Percentiles rank a stretch among this genome's conserved stretches.
phyloP scores from a whole-genome alignment of 2,113 vertebrate genomes.

The Phocoena phocoena region DNA sequence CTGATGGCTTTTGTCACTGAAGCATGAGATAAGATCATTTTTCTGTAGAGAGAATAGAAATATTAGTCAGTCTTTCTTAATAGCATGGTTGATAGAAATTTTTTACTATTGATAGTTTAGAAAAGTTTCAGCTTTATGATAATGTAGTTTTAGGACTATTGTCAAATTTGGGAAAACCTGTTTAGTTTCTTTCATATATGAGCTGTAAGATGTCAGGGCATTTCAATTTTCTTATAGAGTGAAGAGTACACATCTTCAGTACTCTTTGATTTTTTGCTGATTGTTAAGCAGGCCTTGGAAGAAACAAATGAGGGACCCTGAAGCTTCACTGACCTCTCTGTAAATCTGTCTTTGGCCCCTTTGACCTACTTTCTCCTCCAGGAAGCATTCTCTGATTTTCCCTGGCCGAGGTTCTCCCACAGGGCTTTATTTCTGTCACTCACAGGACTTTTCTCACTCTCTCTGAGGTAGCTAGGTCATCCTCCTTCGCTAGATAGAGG shows the following conservation, averaged over 20 bases:
- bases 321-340: background rate
- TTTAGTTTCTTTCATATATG: slow-evolving; percentile 22
- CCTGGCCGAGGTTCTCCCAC: background rate
- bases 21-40: background rate
- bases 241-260: background rate
- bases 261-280: background rate
- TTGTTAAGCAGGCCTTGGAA: slow-evolving; percentile 11
- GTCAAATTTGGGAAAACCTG: slow-evolving; percentile 3
- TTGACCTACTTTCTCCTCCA: background rate
- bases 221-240: slow-evolving; percentile 42
- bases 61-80: slow-evolving; percentile 17
- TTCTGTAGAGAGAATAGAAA: slow-evolving; percentile 47
- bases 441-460: background rate
- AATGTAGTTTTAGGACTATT: slow-evolving; percentile 32
- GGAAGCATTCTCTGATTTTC: slow-evolving; percentile 45
- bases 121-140: slow-evolving; percentile 39
- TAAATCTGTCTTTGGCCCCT: background rate
- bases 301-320: background rate
- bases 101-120: slow-evolving; percentile 6
- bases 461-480: background rate
- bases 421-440: background rate
- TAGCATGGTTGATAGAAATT: background rate
- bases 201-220: background rate
- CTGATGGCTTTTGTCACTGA: background rate
- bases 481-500: background rate